Evolutionary conservation across 1,140 invertebrate genomes (phyloP), one percentile per base, ranked within the genome.

Genomic region (Formica exsecta): DNA sequence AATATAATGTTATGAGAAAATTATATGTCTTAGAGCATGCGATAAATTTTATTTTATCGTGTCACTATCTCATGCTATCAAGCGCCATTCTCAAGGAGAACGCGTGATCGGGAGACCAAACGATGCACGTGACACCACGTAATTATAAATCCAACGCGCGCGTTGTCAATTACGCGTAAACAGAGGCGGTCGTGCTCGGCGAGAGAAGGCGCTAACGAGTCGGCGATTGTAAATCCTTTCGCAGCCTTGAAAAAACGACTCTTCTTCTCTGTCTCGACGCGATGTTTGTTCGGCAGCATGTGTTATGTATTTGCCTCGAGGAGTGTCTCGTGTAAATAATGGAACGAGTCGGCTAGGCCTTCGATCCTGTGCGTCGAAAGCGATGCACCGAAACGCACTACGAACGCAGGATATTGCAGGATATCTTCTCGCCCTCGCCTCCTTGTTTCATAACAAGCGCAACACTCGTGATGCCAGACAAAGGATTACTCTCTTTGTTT

Each of bases 231-330:
- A 32, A 61, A 62, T 74, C 36, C 38, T 74, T 44, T 48, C 32
- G 32, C 84, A 36, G 13, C 84, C 68, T 88, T 65, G 65, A 44
- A 61, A 44, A 61, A 61, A 41, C 41, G 79, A 44, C 25, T 81
- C 54, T 71, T 25, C 51, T 11, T 4, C 25, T 41, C 3, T n/a
- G 44, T 71, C 19, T 32, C 22, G 44, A 41, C 29, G 13, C 36
- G n/a, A 74, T 73, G 54, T 86, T 86, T 62, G 71, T 22, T 44
- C 54, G 29, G n/a, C 62, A 41, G 48, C 84, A 51, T 51, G 25
- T 51, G 51, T 88, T 86, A 81, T 86, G 38, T 29, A 88, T 81
- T 86, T 71, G 59, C 38, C 51, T 74, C 62, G 44, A 64, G 65
- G 70, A 48, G 62, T 66, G 54, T 51, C 51, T 74, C 16, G 32